Evolutionary conservation across 2,113 vertebrate species (phyloP).

Genomic region (Gracilinanus agilis): DNA sequence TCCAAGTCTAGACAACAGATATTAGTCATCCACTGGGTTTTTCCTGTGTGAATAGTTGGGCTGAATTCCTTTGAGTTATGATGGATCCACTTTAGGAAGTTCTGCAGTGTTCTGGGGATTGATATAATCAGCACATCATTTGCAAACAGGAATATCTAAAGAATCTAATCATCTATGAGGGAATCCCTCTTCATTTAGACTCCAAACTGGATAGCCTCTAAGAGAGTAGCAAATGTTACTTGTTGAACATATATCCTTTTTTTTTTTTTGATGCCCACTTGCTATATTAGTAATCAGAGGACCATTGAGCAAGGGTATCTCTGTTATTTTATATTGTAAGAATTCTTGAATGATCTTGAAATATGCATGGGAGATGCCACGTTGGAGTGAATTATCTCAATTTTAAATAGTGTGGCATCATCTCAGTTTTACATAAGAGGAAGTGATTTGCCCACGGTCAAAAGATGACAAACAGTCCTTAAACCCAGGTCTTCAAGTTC

Average conservation of each 20-base stretch:
- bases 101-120: not conserved
- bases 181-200: not conserved
- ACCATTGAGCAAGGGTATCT: not conserved
- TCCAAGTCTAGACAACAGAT: not conserved
- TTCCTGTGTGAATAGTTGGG: not conserved
- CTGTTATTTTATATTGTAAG: not conserved
- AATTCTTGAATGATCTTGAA: not conserved
- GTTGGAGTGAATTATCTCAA: not conserved
- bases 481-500: not conserved
- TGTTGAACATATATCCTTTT: not conserved
- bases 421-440: not conserved
- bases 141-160: not conserved
- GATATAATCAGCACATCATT: not conserved
- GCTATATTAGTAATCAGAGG: not conserved
- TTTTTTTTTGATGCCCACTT: not conserved
- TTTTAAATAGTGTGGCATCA: not conserved
- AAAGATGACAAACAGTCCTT: not conserved
- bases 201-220: not conserved
- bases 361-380: not conserved
- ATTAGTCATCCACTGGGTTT: not conserved
- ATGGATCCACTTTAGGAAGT: not conserved
- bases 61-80: not conserved
- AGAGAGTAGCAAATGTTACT: not conserved
- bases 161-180: not conserved
- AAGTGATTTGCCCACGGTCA: not conserved